phyloP scores from a whole-genome alignment of 2,797 vertebrate species.

The Choloepus didactylus region DNA sequence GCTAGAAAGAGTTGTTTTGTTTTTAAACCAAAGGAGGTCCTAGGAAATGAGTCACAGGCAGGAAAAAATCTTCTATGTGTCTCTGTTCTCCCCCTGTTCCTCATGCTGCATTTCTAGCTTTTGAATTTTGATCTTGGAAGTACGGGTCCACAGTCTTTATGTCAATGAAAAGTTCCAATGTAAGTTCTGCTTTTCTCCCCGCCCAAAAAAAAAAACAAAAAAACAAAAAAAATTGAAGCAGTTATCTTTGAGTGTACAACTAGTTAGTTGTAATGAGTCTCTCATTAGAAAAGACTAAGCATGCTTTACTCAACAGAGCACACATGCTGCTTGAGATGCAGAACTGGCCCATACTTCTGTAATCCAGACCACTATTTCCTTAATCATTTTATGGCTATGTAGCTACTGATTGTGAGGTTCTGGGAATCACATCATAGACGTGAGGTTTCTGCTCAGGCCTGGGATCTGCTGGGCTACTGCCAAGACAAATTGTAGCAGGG shows the following conservation, averaged over 20 bases:
- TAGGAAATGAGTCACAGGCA: conserved; percentile 27
- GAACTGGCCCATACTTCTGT: background rate
- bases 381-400: background rate
- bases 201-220: background rate
- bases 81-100: background rate
- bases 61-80: background rate
- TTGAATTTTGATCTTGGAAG: conserved; percentile 49
- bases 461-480: background rate
- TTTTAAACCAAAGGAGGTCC: background rate
- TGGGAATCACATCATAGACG: background rate
- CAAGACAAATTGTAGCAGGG: background rate
- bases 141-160: background rate
- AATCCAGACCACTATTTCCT: background rate
- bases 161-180: background rate
- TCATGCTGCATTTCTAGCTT: conserved; percentile 58
- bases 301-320: background rate
- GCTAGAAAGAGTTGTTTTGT: conserved; percentile 29
- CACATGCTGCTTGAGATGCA: background rate
- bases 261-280: background rate
- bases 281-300: background rate
- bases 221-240: background rate
- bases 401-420: background rate
- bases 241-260: conserved; percentile 50
- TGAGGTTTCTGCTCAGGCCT: background rate
- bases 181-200: conserved; percentile 18